Evolutionary conservation across 2,888 invertebrate species (phyloP), one percentile per base, ranked within the genome.

Genomic region (Stegana nigrithorax): DNA sequence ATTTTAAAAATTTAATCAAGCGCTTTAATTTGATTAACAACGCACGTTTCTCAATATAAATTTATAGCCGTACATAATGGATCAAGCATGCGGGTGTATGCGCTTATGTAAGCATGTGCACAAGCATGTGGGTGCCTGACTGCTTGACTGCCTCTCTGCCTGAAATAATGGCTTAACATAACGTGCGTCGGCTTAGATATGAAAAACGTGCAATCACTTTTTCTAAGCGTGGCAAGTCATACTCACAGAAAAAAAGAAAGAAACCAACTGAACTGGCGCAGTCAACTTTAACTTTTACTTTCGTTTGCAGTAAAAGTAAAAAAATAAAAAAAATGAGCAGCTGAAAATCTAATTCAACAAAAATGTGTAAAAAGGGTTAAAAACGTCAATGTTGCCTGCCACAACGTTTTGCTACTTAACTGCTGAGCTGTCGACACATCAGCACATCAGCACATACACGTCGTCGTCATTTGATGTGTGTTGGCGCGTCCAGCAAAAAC

Each of bases 11-110:
- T 76, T 78, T 78, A 80, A 75, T 76, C 80, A 78, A 76, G 68
- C 71, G 71, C 77, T 76, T 78, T 78, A 80, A 76, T 78, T 76
- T 76, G 77, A 80, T 80, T 76, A 76, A 76, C 79, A 78, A 60
- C 75, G 66, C 76, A 76, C 76, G 76, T 76, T 79, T 71, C 69
- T 71, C 79, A 74, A 79, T 78, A 76, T 76, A 80, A 80, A 80
- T 80, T 80, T 80, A 78, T 78, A 64, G 75, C 75, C 65, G 65
- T 67, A 77, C 75, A 76, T 80, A 75, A 75, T 75, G 39, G 17
- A 39, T n/a, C 4, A 17, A 39, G 2, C n/a, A n/a, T n/a, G n/a
- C n/a, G n/a, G n/a, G n/a, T n/a, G n/a, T n/a, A n/a, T n/a, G n/a
- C n/a, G n/a, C n/a, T n/a, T n/a, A n/a, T n/a, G n/a, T n/a, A n/a